Evolutionary conservation across 2,113 vertebrate species (phyloP), one percentile per base, ranked within the genome.

Genomic region (Heteronetta atricapilla): DNA sequence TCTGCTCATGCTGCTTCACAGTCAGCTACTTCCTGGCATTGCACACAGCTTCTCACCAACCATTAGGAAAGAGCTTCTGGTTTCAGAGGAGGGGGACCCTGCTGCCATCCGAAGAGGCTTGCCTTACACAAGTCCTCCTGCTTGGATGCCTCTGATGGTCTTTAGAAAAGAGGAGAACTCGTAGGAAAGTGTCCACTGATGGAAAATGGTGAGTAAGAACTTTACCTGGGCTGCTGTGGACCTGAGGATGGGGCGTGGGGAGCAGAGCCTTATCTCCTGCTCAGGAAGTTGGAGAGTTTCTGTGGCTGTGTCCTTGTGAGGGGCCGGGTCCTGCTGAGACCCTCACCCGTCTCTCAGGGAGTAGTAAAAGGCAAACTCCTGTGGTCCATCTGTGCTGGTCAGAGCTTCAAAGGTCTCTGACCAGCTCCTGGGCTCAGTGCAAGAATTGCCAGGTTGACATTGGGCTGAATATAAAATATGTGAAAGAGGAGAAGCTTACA

Each of bases 141-240:
- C 55, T n/a, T 20, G 68, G 50, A 29, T 79, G 60, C n/a, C 50
- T 81, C 9, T 0, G 2, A 40, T 42, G 76, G 42, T 75, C 76
- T 53, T 72, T 6, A 48, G 58, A 23, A 40, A 66, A 62, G 63
- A 76, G 64, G 31, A 4, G n/a, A 90, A 53, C 80, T 28, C 4
- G 1, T 40, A 69, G 67, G 59, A 68, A 69, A 90, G 36, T 5
- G 0, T 14, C 70, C 2, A 7, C 67, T 92, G 86, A 89, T 79
- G 77, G 86, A 90, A 94, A 88, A 97, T 96, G 96, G 96, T 97
- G 79, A 96, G 96, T 96, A 69, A 82, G 55, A 78, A 34, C 36
- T 1, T 5, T 18, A 63, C 6, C 25, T 40, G 88, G 64, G 76
- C 53, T 72, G n/a, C 2, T 1, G 33, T 67, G 82, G 55, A 58